phyloP scores from a whole-genome alignment of 2,888 invertebrate species.

The Aspidiotus destructor region DNA sequence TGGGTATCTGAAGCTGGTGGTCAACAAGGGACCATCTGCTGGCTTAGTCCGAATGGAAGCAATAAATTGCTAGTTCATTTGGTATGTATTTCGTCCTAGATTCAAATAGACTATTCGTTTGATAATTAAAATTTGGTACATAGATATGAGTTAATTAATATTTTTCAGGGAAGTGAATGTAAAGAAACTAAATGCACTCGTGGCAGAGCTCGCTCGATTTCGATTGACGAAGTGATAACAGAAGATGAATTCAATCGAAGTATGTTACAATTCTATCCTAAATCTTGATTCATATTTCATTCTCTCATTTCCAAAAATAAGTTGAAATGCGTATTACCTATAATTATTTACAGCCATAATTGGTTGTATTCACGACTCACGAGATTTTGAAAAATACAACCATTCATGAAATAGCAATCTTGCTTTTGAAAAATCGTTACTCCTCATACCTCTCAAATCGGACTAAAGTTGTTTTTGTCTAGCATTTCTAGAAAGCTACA shows the following conservation, averaged over 20 bases:
- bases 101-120: not conserved
- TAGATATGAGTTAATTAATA: too few species aligned
- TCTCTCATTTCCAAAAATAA: too few species aligned
- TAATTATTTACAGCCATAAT: too few species aligned
- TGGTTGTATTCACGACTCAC: too few species aligned
- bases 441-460: too few species aligned
- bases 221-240: slow-evolving; percentile 12
- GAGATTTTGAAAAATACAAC: too few species aligned
- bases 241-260: slow-evolving; percentile 12
- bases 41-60: slow-evolving; percentile 27
- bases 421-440: too few species aligned
- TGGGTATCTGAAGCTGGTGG: slow-evolving; percentile 37
- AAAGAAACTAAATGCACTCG: slow-evolving; percentile 3
- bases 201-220: not conserved
- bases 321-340: too few species aligned
- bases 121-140: not conserved
- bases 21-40: slow-evolving; percentile 36
- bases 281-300: too few species aligned
- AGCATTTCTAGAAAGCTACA: too few species aligned
- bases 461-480: too few species aligned
- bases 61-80: slow-evolving; percentile 37
- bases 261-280: not conserved
- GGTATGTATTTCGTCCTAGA: slow-evolving; percentile 33
- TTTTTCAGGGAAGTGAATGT: slow-evolving; percentile 17
- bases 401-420: too few species aligned